Evolutionary conservation across 2,113 vertebrate species (phyloP).

Genomic region (Hiodon alosoides): DNA sequence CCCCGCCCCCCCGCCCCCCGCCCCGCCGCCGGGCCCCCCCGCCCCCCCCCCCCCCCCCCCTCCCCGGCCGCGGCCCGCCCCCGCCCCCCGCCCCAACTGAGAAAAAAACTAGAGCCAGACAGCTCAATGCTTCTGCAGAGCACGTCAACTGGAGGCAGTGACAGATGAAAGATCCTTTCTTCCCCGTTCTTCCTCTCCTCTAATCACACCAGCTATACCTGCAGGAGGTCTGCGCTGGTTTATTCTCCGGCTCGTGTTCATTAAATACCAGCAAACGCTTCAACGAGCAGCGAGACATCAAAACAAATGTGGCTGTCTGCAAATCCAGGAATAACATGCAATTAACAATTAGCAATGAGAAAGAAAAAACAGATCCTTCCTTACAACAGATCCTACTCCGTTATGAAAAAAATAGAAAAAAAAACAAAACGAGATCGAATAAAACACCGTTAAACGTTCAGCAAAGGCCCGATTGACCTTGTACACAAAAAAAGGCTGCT

Average conservation of each 20-base stretch:
- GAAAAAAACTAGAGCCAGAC: background rate
- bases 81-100: too few species aligned
- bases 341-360: constrained; percentile 5
- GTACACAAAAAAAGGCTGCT: background rate
- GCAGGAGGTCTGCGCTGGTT: background rate
- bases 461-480: background rate
- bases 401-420: too few species aligned
- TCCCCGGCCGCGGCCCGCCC: too few species aligned
- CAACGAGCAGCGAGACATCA: background rate
- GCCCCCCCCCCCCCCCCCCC: too few species aligned
- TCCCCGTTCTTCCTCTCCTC: background rate
- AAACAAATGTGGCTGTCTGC: background rate
- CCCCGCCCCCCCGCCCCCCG: too few species aligned
- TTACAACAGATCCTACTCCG: too few species aligned
- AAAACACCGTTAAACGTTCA: background rate
- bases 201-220: background rate
- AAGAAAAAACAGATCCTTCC: background rate
- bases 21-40: too few species aligned
- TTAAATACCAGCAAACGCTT: background rate
- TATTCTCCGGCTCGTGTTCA: background rate
- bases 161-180: constrained; percentile 1
- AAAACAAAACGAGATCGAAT: background rate
- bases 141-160: background rate
- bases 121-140: background rate
- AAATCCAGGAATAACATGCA: background rate